Evolutionary conservation across 1,140 invertebrate species (phyloP).

Genomic region (Cydia strobilella): DNA sequence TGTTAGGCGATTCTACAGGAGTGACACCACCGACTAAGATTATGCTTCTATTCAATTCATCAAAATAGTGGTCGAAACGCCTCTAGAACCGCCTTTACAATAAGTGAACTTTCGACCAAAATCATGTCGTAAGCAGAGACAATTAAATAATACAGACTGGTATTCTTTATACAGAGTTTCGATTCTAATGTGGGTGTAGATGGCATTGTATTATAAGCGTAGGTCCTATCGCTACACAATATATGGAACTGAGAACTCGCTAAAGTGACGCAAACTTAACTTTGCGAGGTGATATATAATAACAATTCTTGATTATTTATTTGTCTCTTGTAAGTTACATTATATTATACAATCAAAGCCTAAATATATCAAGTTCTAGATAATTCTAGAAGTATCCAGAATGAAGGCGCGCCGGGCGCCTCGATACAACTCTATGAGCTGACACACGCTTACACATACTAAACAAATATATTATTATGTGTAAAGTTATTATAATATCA

Average conservation of each 20-base stretch:
- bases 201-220: neutral
- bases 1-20: neutral
- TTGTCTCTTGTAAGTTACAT: neutral
- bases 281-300: neutral
- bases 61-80: neutral
- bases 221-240: no score
- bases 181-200: neutral
- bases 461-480: constrained; percentile 56
- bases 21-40: neutral
- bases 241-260: neutral
- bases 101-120: neutral
- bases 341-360: constrained; percentile 25
- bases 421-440: constrained; percentile 52
- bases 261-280: neutral
- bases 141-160: neutral
- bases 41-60: constrained; percentile 11
- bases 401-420: constrained; percentile 32
- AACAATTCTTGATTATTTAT: neutral
- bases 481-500: constrained; percentile 61
- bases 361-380: constrained; percentile 24
- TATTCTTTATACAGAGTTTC: neutral
- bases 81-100: neutral
- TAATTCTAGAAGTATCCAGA: constrained; percentile 23
- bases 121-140: constrained; percentile 7
- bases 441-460: constrained; percentile 44